Conservation (phyloP, 2,113 vertebrate genomes). For the Lampris megalopsis region DNA sequence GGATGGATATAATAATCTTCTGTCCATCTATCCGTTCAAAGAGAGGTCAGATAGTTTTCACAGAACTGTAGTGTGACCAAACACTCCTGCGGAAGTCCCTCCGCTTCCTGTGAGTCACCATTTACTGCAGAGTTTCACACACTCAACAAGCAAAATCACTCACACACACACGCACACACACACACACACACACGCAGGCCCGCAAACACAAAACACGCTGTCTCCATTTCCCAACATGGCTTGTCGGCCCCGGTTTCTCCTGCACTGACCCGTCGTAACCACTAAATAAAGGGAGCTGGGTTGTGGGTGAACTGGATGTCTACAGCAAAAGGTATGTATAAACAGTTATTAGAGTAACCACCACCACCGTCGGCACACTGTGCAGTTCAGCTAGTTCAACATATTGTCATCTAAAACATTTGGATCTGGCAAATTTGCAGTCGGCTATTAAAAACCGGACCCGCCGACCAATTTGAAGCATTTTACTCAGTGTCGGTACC, state of each 20-base stretch:
- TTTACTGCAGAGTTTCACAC: conserved; percentile 64
- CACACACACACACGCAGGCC: conserved; percentile 18
- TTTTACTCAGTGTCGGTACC: conserved; percentile 20
- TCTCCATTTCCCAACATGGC: conserved; percentile 73
- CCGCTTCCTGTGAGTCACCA: conserved; percentile 80
- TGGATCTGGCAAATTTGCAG: conserved; percentile 20
- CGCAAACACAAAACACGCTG: conserved; percentile 22
- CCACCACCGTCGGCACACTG: conserved; percentile 11
- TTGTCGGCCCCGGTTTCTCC: conserved; percentile 68
- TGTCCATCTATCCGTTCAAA: conserved; percentile 64
- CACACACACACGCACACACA: conserved; percentile 19
- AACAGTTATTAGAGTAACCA: conserved; percentile 44
- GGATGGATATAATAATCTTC: too few species aligned
- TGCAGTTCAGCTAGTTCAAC: not conserved
- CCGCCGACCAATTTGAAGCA: conserved; percentile 14
- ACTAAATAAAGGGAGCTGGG: conserved; percentile 70
- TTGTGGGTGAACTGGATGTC: conserved; percentile 63
- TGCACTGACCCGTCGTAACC: conserved; percentile 74
- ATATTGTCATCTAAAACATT: not conserved
- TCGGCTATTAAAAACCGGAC: conserved; percentile 21
- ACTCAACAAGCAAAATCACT: conserved; percentile 36
- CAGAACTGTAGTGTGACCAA: conserved; percentile 78
- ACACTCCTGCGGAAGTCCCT: conserved; percentile 81
- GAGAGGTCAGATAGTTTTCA: conserved; percentile 66
- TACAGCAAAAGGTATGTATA: conserved; percentile 39